These are phyloP conservation scores for Thelaira solivaga DNA, from an alignment of 2,888 invertebrate genomes.

Conservation along the genomic window DNA sequence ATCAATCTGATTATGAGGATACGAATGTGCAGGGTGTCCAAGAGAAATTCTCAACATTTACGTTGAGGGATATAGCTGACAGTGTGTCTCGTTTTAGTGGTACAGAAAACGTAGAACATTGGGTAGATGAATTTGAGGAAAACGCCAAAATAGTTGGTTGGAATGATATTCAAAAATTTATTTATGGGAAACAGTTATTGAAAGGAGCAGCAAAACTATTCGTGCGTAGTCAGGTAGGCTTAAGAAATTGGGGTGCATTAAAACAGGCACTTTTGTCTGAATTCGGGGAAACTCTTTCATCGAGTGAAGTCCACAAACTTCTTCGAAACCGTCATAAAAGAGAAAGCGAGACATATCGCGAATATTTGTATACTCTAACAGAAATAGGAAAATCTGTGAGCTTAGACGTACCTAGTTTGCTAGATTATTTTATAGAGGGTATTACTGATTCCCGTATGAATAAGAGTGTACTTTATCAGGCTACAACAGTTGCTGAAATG, in stretches of 20 bases:
- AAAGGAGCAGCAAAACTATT: constrained; percentile 11
- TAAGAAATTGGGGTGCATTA: too few relatives aligned
- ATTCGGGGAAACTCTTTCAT: neutral
- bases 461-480: too few relatives aligned
- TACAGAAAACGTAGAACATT: constrained; percentile 18
- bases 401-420: constrained; percentile 46
- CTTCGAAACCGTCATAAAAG: constrained; percentile 41
- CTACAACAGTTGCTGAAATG: constrained; percentile 41
- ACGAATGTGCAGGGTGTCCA: too few relatives aligned
- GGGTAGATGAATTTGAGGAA: neutral
- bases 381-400: constrained; percentile 32
- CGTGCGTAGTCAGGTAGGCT: too few relatives aligned
- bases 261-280: too few relatives aligned
- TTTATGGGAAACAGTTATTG: constrained; percentile 11
- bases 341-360: constrained; percentile 12
- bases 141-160: neutral
- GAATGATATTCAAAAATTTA: constrained; percentile 4
- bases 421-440: constrained; percentile 55
- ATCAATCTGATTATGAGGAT: too few relatives aligned
- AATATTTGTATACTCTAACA: constrained; percentile 51
- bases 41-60: too few relatives aligned
- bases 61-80: constrained; percentile 44
- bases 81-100: constrained; percentile 39
- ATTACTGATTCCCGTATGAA: constrained; percentile 39
- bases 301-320: constrained; percentile 38